Evolutionary conservation across 1,140 invertebrate genomes (phyloP).

Genomic region (Temnothorax curvispinosus): DNA sequence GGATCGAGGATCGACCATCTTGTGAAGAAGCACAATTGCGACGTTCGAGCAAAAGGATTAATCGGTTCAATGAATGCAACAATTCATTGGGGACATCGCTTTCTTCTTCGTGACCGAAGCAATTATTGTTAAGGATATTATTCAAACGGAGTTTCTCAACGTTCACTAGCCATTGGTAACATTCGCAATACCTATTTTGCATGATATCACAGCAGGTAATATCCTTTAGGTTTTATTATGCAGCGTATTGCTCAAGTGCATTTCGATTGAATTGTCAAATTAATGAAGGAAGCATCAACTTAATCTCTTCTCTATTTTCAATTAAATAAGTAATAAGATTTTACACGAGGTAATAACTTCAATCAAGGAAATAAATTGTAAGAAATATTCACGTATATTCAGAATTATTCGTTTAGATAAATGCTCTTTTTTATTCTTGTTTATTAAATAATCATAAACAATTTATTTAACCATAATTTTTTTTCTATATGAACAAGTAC

Average conservation of each 20-base stretch:
- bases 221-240: constrained; percentile 63
- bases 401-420: background rate
- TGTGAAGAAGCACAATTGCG: background rate
- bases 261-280: background rate
- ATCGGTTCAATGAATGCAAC: constrained; percentile 64
- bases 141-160: constrained; percentile 76
- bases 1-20: background rate
- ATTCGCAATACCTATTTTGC: constrained; percentile 68
- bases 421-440: background rate
- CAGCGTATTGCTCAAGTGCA: constrained; percentile 72
- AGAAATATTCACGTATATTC: background rate
- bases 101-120: constrained; percentile 73
- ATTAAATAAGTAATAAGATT: background rate
- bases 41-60: constrained; percentile 48
- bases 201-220: constrained; percentile 68
- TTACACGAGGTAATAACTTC: background rate
- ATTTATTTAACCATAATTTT: background rate
- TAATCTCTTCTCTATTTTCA: background rate
- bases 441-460: background rate
- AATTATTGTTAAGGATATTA: constrained; percentile 74
- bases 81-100: constrained; percentile 63
- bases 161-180: constrained; percentile 62
- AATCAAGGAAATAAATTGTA: background rate
- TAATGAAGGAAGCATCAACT: background rate
- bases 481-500: background rate